Evolutionary conservation across 2,113 vertebrate species (phyloP).

Genomic region (Poicephalus meyeri): DNA sequence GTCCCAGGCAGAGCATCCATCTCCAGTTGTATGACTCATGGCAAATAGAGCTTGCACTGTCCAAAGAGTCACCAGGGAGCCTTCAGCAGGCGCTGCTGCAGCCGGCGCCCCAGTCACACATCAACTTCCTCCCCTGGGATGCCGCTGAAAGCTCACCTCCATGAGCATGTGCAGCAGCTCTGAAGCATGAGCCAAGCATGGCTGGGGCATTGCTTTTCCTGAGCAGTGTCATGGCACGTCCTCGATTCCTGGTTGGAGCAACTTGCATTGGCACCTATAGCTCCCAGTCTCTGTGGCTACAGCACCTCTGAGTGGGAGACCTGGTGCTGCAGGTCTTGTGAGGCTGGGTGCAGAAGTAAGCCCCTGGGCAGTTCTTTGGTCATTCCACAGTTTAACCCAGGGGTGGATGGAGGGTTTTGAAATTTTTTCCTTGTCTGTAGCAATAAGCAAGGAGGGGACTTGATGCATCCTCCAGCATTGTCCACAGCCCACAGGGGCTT

Average conservation of each 20-base stretch:
- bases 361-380: background rate
- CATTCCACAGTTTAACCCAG: background rate
- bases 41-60: background rate
- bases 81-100: background rate
- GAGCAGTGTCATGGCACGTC: background rate
- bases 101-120: background rate
- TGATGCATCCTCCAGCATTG: background rate
- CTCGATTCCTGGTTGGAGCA: background rate
- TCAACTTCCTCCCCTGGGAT: background rate
- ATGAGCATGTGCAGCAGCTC: background rate
- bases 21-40: accelerated
- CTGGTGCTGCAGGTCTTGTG: background rate
- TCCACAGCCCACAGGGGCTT: accelerated
- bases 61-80: background rate
- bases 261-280: background rate
- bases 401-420: background rate
- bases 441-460: background rate
- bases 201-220: background rate
- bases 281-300: background rate
- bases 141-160: background rate
- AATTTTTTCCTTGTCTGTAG: background rate
- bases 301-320: background rate
- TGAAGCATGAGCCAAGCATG: accelerated
- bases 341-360: background rate
- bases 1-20: background rate